Base-by-base conservation (phyloP, 2,888 invertebrate species). In the Drosophila formosana region DNA sequence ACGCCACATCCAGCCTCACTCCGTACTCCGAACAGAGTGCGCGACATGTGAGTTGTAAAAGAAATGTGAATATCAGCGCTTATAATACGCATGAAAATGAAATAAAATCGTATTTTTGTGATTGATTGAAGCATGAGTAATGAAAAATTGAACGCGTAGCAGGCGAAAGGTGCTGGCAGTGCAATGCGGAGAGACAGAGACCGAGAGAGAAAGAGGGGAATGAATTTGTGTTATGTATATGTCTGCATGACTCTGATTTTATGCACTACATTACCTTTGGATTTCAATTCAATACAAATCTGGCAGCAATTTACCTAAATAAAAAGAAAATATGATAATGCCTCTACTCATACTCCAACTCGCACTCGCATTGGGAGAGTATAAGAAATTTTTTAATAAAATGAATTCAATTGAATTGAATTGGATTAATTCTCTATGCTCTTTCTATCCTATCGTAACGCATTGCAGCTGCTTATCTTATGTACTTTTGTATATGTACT, bases 111-210 rank as follows among this genome's bases (percentile, higher is more conserved):
- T 77, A 86, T 85, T 86, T 89, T 82, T 84, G 80, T 89, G 88
- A 89, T 89, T 90, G 88, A 89, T 90, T 90, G 88, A 90, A 89
- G 90, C 88, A 82, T 90, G 84, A 89, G 83, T 83, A 90, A 90
- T 89, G 80, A 80, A 81, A 89, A 89, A 88, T 88, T 88, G 83
- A 83, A 75, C 68, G 88, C 78, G 66, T 72, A 70, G 76, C 72
- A 67, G 66, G 52, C 65, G 75, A 72, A 75, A 80, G 75, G 77
- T 78, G 81, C 63, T 62, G 51, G 43, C 58, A 28, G 45, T 51
- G 45, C 57, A 57, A 57, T 37, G 23, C 9, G 34, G 47, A 32
- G 26, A 23, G 45, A 37, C 18, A 25, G 1, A 2, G 25, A 46
- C 34, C n/a, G n/a, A 32, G 26, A n/a, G 45, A 37, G 18, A 9